Evolutionary conservation across 2,888 invertebrate genomes (phyloP).

Genomic region (Melanargia galathea): DNA sequence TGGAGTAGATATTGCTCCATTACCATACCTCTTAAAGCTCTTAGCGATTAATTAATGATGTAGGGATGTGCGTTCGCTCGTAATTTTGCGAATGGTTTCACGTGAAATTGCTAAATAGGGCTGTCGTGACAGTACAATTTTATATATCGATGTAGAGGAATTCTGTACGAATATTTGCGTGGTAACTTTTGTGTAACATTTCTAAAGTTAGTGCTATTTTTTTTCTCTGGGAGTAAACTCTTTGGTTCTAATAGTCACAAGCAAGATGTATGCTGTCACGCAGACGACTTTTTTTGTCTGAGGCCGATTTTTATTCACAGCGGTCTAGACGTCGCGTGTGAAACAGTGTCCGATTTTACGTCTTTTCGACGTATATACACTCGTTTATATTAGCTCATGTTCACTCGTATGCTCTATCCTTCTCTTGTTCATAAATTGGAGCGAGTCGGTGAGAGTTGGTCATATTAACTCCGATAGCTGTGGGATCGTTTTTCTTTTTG

Average conservation of each 20-base stretch:
- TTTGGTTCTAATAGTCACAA: too few species aligned
- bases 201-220: not conserved
- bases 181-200: not conserved
- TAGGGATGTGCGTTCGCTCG: conserved; percentile 16
- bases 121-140: not conserved
- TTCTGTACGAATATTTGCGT: not conserved
- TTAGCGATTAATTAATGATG: conserved; percentile 34
- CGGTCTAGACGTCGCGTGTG: too few species aligned
- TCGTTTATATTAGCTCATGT: too few species aligned
- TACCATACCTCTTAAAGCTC: conserved; percentile 25
- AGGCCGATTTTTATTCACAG: too few species aligned
- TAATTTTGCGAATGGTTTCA: conserved; percentile 20
- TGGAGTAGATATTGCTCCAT: conserved; percentile 22
- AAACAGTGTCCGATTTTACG: too few species aligned
- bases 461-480: too few species aligned
- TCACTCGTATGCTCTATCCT: too few species aligned
- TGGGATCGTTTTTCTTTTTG: not conserved
- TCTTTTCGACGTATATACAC: too few species aligned
- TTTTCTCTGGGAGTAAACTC: not conserved
- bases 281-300: too few species aligned
- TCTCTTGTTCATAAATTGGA: too few species aligned
- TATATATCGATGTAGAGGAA: not conserved
- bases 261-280: too few species aligned
- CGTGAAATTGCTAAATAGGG: conserved; percentile 2
- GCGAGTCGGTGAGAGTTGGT: too few species aligned